Evolutionary conservation across 2,888 invertebrate species (phyloP).

Genomic region (Andrena marginata): DNA sequence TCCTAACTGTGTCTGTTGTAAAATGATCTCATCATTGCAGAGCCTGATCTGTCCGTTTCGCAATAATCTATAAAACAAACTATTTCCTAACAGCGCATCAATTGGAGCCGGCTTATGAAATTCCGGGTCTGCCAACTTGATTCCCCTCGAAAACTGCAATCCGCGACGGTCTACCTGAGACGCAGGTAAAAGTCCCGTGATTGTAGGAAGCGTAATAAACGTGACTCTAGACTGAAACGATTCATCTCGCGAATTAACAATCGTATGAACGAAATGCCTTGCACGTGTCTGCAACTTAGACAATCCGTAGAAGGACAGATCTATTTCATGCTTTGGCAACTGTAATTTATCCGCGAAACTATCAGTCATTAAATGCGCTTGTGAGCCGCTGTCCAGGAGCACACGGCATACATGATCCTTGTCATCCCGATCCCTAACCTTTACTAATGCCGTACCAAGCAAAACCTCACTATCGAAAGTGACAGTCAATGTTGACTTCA

Average conservation of each 20-base stretch:
- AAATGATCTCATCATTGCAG: neutral
- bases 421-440: neutral
- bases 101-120: constrained; percentile 1
- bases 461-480: constrained; percentile 1
- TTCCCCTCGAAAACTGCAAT: neutral
- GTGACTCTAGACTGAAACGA: neutral
- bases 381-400: constrained; percentile 1
- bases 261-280: neutral
- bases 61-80: too few relatives aligned
- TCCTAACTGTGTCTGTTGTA: neutral
- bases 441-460: constrained; percentile 15
- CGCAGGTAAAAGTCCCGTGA: constrained; percentile 9
- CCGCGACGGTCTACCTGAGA: too few relatives aligned
- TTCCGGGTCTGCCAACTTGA: constrained; percentile 7
- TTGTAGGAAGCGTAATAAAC: neutral
- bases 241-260: neutral
- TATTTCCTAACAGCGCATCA: neutral
- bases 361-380: constrained; percentile 13
- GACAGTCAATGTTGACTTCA: neutral
- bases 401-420: constrained; percentile 4
- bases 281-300: neutral
- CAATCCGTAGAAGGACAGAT: neutral
- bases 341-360: neutral
- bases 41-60: neutral
- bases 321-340: neutral